These are phyloP conservation scores for Tympanoctomys barrerae DNA, from an alignment of 2,797 vertebrate species.

Conservation along the genomic window DNA sequence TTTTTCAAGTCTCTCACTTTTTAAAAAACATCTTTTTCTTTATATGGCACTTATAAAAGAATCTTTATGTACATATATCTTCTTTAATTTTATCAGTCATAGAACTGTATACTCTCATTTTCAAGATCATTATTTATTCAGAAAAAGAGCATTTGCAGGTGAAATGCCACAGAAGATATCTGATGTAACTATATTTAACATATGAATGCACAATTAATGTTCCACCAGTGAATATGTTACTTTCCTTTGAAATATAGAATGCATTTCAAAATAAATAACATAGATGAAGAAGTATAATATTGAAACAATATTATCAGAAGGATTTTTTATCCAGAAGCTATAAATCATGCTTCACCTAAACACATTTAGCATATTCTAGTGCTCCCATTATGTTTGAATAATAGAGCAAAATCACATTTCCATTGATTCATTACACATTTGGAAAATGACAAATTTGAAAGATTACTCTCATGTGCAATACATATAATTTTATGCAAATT, in stretches of 20 bases:
- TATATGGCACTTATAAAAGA: neutral
- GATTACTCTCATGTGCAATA: neutral
- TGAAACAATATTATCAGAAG: conserved; percentile 33
- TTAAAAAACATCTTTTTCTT: neutral
- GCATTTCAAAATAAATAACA: conserved; percentile 64
- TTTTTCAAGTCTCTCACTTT: neutral
- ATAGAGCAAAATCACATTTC: conserved; percentile 48
- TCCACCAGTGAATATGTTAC: conserved; percentile 9
- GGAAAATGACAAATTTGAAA: conserved; percentile 70
- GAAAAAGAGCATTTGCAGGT: conserved; percentile 8
- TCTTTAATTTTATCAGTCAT: neutral
- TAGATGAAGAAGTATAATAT: conserved; percentile 42
- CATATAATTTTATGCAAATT: conserved; percentile 63
- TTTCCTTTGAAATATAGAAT: conserved; percentile 45
- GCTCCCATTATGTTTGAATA: conserved; percentile 63
- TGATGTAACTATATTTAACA: conserved; percentile 34
- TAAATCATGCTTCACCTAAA: conserved; percentile 67
- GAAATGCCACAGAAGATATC: neutral
- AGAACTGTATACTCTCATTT: conserved; percentile 14
- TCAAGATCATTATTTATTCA: neutral
- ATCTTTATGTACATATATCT: neutral
- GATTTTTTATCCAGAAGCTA: conserved; percentile 44
- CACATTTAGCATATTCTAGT: conserved; percentile 45
- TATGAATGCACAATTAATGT: conserved; percentile 57
- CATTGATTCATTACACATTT: conserved; percentile 44